A percentile compares a stretch with the other conserved stretches of the same genome.
Conservation (phyloP, 2,797 vertebrate species). For the Apodemus agrarius region DNA sequence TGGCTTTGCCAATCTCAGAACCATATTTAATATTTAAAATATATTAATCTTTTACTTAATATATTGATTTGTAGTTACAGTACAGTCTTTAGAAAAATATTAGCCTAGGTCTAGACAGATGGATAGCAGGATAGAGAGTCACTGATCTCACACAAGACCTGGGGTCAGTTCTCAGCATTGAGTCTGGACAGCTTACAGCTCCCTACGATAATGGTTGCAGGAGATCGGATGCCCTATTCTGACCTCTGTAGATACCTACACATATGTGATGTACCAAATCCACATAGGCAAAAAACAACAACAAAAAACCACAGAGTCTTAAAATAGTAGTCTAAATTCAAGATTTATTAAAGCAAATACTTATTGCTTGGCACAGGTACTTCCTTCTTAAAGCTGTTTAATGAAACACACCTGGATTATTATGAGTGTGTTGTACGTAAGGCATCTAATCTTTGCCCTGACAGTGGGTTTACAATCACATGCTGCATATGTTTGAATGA, state of each 20-base stretch:
- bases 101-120: background rate
- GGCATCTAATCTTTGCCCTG: background rate
- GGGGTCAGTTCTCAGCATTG: background rate
- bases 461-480: background rate
- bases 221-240: background rate
- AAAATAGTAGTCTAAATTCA: background rate
- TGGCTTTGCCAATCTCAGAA: background rate
- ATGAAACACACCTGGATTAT: background rate
- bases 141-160: too few species aligned
- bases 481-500: constrained; percentile 6
- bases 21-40: background rate
- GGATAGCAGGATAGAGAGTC: background rate
- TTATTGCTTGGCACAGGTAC: background rate
- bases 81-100: background rate
- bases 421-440: background rate
- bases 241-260: background rate
- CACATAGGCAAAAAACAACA: background rate
- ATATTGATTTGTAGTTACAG: background rate
- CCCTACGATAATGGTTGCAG: too few species aligned
- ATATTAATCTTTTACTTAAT: background rate
- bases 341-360: background rate
- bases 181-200: too few species aligned
- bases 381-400: background rate
- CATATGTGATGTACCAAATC: background rate
- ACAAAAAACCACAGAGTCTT: background rate